phyloP scores from a whole-genome alignment of 2,797 vertebrate species.

The Dipus sagitta region DNA sequence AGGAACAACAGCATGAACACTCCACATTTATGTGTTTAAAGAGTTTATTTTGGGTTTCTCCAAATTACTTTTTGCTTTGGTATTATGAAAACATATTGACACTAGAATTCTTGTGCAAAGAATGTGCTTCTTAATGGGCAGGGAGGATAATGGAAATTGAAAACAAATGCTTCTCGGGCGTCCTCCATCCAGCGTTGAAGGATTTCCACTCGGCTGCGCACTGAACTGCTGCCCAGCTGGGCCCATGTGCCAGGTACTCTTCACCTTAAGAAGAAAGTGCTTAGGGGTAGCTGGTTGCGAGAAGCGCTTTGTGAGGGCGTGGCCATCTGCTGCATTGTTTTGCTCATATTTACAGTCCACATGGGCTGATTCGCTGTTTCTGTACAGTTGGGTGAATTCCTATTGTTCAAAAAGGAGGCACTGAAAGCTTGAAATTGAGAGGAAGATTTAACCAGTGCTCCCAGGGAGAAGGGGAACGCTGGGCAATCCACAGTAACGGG shows the following conservation, averaged over 20 bases:
- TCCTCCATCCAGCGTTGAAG: slow-evolving; percentile 28
- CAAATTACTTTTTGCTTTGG: slow-evolving; percentile 53
- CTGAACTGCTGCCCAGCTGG: slow-evolving; percentile 12
- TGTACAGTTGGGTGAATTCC: slow-evolving; percentile 48
- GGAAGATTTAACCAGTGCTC: slow-evolving; percentile 50
- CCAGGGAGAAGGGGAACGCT: background rate
- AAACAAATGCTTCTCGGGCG: slow-evolving; percentile 64
- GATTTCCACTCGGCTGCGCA: slow-evolving; percentile 31
- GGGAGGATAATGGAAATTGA: slow-evolving; percentile 47
- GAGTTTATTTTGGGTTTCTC: slow-evolving; percentile 37
- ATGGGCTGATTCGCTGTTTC: slow-evolving; percentile 51
- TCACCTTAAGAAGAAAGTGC: slow-evolving; percentile 45
- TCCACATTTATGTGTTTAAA: slow-evolving; percentile 29
- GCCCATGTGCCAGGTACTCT: slow-evolving; percentile 28
- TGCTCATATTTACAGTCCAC: background rate
- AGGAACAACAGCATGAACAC: background rate
- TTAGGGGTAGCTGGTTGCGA: slow-evolving; percentile 5
- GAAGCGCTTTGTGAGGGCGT: slow-evolving; percentile 25
- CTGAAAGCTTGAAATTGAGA: slow-evolving; percentile 35
- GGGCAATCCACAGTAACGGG: background rate
- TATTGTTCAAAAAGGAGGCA: slow-evolving; percentile 32
- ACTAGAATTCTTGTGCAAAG: slow-evolving; percentile 59
- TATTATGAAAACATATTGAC: slow-evolving; percentile 57
- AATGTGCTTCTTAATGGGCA: slow-evolving; percentile 1
- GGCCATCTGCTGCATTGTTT: slow-evolving; percentile 37